Base-by-base conservation (phyloP, 2,113 vertebrate species). In the Cacatua alba region DNA sequence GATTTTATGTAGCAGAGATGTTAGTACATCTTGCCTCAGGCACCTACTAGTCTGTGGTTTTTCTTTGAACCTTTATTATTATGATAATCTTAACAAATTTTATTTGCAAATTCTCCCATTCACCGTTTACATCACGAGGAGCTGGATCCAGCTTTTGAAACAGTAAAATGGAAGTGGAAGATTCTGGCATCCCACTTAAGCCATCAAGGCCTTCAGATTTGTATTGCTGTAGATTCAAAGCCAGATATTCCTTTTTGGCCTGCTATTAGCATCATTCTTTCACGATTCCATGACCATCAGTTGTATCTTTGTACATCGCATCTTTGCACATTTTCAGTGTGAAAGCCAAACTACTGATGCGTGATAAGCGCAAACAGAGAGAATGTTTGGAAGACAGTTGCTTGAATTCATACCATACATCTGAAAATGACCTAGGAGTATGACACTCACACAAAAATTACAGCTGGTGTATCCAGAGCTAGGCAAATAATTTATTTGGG, bases 391-490 rank as follows among this genome's bases (percentile, higher is more conserved):
- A 90, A 79, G 77, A 90, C 74, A 88, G 48, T 64, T 60, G 84
- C 53, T 93, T 90, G 88, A 91, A 94, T 81, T 65, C 78, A 82
- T 70, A 80, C 29, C 52, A 68, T 65, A 80, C 35, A 20, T 74
- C 75, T 97, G 96, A 94, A 97, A 96, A 92, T 87, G 49, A 91
- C 59, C 43, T 52, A 60, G 55, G 51, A 75, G 15, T 90, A 71
- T 70, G 15, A 88, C 43, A 33, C 9, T 76, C 20, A 72, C 37
- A 39, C 17, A 83, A 49, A 82, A 92, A 90, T 37, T 74, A 44
- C 43, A 81, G 67, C 12, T 70, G 16, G 16, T 63, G 20, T 83
- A 44, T 60, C 25, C 35, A 75, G 43, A 60, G 55, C 43, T 78
- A 51, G 25, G 17, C 20, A 92, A 68, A 39, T 71, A 84, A 84